Base-by-base conservation (phyloP, 2,797 vertebrate species). In the Chromis chromis region DNA sequence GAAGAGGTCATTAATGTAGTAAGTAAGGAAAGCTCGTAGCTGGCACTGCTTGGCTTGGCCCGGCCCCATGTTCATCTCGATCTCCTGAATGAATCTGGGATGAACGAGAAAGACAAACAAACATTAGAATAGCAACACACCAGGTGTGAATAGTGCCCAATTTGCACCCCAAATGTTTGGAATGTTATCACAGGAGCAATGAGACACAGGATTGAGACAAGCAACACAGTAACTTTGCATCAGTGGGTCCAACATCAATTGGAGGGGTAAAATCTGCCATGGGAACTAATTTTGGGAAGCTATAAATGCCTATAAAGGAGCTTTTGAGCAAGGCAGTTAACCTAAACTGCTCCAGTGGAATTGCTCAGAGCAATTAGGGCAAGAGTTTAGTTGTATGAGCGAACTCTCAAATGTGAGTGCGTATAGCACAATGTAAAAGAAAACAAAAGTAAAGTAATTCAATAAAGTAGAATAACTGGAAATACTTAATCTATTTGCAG, bases 1-100 rank as follows among this genome's bases (percentile, higher is more conserved):
- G 90, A 99, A 99, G 88, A 99, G 96, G 90, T 96, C 97, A 54
- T 98, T 99, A 94, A 99, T 98, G 92, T 99, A 99, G 87, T 96
- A 85, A 4, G 97, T 98, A 87, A 99, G 97, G 90, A 99, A 99
- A 59, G 97, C 96, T 6, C 95, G 89, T 31, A 99, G 96, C 0
- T 98, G 96, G 78, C 98, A 99, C 91, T 98, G 98, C 81, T 99
- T 99, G 81, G 92, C 91, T n/a, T 96, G 96, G 40, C 95, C 94
- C 3, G 96, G 94, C 16, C 96, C 97, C 94, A 98, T 94, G 86
- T 94, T 97, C 0, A 93, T 88, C 88, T 99, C 98, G 5, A 98
- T 96, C 93, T 98, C 98, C 82, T 98, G 97, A 89, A 99, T 99
- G 61, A 99, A 99, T 78, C 98, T 99, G 92, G 50, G 78, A 42